Evolutionary conservation across 2,113 vertebrate species (phyloP).

Genomic region (Chlorodrepanis virens): DNA sequence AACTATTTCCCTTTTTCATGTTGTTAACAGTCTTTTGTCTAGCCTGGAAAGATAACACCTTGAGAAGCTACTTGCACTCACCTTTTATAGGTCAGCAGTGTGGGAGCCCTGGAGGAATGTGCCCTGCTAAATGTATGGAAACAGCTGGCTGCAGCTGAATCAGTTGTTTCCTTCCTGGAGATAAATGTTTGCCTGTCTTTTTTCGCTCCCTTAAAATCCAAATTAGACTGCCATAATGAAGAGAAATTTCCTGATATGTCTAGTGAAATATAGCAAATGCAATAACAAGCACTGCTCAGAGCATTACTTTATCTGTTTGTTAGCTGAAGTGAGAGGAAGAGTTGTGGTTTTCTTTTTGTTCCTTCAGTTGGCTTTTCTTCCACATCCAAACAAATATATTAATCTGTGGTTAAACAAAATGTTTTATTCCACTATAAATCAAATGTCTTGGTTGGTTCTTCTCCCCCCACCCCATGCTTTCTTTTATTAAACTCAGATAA

Average conservation of each 20-base stretch:
- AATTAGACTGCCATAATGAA: background rate
- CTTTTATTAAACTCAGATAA: background rate
- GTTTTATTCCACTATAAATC: background rate
- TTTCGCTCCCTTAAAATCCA: background rate
- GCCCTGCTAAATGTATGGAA: slow-evolving; percentile 49
- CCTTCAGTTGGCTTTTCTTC: background rate
- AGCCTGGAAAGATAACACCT: background rate
- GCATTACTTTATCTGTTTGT: background rate
- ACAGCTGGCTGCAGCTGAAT: slow-evolving; percentile 55
- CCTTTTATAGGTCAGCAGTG: slow-evolving; percentile 32
- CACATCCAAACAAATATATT: background rate
- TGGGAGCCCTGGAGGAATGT: slow-evolving; percentile 1
- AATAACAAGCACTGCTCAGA: background rate
- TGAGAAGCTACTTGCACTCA: background rate
- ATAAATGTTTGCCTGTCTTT: slow-evolving; percentile 6
- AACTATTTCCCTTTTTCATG: background rate
- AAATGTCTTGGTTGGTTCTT: background rate
- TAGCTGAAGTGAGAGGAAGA: background rate
- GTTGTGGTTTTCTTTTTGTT: background rate
- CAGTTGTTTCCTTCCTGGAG: slow-evolving; percentile 42
- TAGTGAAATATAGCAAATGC: background rate
- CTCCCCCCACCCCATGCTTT: background rate
- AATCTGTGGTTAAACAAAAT: background rate
- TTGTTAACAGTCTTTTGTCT: background rate
- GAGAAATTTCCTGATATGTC: background rate